Evolutionary conservation across 2,113 vertebrate species (phyloP), one percentile per base, ranked within the genome.

Genomic region (Psittacula cyanocephala): DNA sequence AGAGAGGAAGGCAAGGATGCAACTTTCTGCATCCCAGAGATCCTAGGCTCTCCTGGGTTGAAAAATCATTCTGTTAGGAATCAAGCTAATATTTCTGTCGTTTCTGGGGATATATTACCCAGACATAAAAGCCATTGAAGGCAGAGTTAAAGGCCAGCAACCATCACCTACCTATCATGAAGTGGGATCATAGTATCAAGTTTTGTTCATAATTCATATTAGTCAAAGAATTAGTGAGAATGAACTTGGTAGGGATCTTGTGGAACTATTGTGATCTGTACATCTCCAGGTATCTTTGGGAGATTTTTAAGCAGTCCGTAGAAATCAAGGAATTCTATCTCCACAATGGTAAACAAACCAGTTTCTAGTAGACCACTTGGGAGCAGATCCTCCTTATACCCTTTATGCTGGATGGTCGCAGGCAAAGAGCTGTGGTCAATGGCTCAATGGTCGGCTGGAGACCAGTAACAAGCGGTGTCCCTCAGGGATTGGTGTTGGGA

Each of bases 311-410:
- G 28, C 9, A 44, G 27, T 19, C 10, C 14, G 52, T 5, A 53
- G 18, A 53, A 49, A 4, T 41, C 60, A 62, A 3, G 13, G 37
- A 69, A 84, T 12, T 4, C 8, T 27, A 11, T 20, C 1, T 46
- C 22, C 1, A 27, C 10, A 50, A 19, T 2, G 17, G 11, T 15
- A 55, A 68, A 24, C 6, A 44, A 70, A 70, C 3, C 1, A 27
- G 3, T 16, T 63, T 7, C 11, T 49, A 29, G 15, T 5, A 47
- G 4, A 74, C 4, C 7, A 33, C 5, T 8, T 72, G 0, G 0
- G 17, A 67, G 4, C 3, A 50, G 31, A 23, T 47, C 9, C 4
- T 47, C 9, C 7, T 81, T 24, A 8, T 59, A n/a, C 39, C 0
- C 1, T 23, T 43, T 29, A 37, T 37, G 37, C 37, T 37, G 37